A percentile compares a stretch with the other conserved stretches of the same genome.
These are phyloP conservation scores for Jaculus jaculus DNA, from an alignment of 2,113 vertebrate species.

Conservation along the genomic window DNA sequence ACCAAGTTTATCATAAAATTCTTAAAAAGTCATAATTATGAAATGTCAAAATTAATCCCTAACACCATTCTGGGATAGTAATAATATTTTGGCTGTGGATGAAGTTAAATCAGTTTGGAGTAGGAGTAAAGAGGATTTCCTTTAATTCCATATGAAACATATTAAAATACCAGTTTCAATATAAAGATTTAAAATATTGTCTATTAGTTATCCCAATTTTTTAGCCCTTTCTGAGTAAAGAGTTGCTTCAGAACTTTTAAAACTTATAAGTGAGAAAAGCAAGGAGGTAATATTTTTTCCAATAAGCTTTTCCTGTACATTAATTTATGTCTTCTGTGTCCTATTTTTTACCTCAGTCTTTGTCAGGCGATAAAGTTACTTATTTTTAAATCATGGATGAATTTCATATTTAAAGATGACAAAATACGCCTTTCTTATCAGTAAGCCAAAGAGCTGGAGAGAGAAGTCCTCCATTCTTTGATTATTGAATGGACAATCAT, in stretches of 20 bases:
- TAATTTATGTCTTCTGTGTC: conserved; percentile 54
- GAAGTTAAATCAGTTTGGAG: conserved; percentile 61
- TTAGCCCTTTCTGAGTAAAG: conserved; percentile 30
- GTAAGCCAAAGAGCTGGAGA: not conserved
- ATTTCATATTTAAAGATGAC: conserved; percentile 61
- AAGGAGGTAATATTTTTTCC: conserved; percentile 33
- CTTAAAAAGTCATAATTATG: conserved; percentile 31
- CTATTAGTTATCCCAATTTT: conserved; percentile 33
- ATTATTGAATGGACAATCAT: conserved; percentile 27
- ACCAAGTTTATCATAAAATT: conserved; percentile 26
- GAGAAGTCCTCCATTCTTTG: conserved; percentile 13
- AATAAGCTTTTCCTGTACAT: conserved; percentile 50
- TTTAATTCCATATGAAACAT: conserved; percentile 58
- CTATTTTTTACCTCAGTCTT: conserved; percentile 47
- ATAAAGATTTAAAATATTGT: conserved; percentile 53
- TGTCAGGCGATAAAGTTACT: conserved; percentile 48
- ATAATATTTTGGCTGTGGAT: conserved; percentile 60
- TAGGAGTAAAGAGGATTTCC: conserved; percentile 67
- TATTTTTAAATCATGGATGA: conserved; percentile 53
- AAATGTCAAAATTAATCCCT: conserved; percentile 41
- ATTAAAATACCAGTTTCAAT: conserved; percentile 70
- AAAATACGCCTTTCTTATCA: conserved; percentile 43
- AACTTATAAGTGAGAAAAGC: conserved; percentile 58
- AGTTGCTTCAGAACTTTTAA: conserved; percentile 45
- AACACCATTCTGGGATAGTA: conserved; percentile 31